Conservation (phyloP, 1,140 invertebrate genomes). For the Heliconius congener region DNA sequence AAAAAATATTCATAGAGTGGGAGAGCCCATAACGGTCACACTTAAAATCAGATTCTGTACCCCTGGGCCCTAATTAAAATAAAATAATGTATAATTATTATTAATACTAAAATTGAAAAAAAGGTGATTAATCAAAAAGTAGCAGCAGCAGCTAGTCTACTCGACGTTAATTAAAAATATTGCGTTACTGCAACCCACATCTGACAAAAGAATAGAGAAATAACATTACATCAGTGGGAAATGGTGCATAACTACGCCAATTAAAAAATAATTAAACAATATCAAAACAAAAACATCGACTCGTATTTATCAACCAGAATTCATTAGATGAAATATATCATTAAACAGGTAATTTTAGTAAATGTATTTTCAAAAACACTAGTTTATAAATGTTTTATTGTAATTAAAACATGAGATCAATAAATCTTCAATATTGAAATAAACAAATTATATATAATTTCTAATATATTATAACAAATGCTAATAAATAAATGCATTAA, state of each 20-base stretch:
- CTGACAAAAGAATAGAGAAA: neutral
- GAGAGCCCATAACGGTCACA: too few species aligned
- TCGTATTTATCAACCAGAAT: neutral
- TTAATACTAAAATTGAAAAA: neutral
- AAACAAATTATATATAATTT: neutral
- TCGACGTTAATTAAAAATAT: constrained; percentile 1
- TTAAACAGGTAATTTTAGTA: neutral
- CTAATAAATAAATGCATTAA: neutral
- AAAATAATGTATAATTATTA: neutral
- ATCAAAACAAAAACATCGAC: neutral
- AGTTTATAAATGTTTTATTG: neutral
- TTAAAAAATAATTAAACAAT: neutral
- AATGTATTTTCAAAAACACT: neutral
- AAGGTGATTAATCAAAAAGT: neutral
- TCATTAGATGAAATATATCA: neutral
- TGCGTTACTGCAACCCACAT: neutral
- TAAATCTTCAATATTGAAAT: neutral
- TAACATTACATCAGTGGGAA: neutral
- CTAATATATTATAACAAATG: neutral
- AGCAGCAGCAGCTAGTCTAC: neutral
- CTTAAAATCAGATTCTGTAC: too few species aligned
- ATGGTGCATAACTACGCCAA: constrained; percentile 1
- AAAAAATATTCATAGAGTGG: too few species aligned
- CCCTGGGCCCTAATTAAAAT: too few species aligned
- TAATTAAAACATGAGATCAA: neutral